These are phyloP conservation scores for Isaurus tuberculatus DNA, from an alignment of 92 coral and sea anemone species.

Conservation along the genomic window DNA sequence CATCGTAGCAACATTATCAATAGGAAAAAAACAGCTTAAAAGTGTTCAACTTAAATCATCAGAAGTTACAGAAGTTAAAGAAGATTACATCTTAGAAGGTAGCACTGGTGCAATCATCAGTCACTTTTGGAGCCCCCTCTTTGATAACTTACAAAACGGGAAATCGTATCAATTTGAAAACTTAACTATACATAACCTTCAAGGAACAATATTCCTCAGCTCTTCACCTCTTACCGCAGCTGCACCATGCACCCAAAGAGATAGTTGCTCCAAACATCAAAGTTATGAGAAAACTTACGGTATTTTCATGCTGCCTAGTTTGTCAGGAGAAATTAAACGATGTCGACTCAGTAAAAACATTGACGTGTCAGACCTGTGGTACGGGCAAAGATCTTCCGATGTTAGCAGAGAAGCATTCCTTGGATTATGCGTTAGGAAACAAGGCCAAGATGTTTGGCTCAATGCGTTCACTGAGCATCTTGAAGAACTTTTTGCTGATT, in stretches of 20 bases:
- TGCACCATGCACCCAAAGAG: slow-evolving; percentile 48
- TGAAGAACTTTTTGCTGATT: slow-evolving; percentile 45
- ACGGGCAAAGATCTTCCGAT: slow-evolving; percentile 52
- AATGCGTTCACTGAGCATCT: slow-evolving; percentile 44
- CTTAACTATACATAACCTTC: slow-evolving; percentile 49
- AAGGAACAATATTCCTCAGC: slow-evolving; percentile 57
- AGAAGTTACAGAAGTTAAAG: slow-evolving; percentile 36
- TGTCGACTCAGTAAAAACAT: slow-evolving; percentile 41
- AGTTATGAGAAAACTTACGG: slow-evolving; percentile 50
- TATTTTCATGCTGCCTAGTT: slow-evolving; percentile 52
- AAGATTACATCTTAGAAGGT: slow-evolving; percentile 41
- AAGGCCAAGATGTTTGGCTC: slow-evolving; percentile 51
- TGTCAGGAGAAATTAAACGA: slow-evolving; percentile 51
- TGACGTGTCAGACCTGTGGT: slow-evolving; percentile 48
- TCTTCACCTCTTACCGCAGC: slow-evolving; percentile 54
- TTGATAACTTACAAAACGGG: slow-evolving; percentile 44
- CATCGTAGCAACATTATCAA: slow-evolving; percentile 39
- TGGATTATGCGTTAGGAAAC: too few species aligned
- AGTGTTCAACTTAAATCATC: slow-evolving; percentile 21
- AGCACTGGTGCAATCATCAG: slow-evolving; percentile 28
- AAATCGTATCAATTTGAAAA: slow-evolving; percentile 48
- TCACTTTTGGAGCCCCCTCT: slow-evolving; percentile 54
- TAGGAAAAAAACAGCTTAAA: slow-evolving; percentile 36
- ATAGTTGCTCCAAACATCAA: slow-evolving; percentile 27
- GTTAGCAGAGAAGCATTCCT: too few species aligned